Base-by-base conservation (phyloP, 2,888 invertebrate species). In the Drosophila mercatorum region DNA sequence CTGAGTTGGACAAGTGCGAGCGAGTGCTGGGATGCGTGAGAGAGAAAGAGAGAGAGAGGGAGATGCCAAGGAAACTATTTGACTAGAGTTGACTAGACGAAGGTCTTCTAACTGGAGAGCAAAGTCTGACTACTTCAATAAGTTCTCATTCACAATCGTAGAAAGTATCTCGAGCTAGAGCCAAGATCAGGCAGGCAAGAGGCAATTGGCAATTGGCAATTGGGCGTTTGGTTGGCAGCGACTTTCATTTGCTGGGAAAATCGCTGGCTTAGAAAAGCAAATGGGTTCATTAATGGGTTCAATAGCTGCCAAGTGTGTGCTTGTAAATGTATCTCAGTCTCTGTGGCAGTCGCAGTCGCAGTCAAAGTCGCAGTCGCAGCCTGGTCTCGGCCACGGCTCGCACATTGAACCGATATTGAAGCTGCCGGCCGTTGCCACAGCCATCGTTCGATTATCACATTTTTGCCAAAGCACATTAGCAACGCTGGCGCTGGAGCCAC, bases 281-380 rank as follows among this genome's bases (percentile, higher is more conserved):
- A 82, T 80, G 51, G 61, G 68, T 59, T 72, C 75, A 88, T 86
- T 85, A 89, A 85, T 85, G 85, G 70, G 85, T 86, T 86, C 86
- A 89, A 86, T 88, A 89, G 64, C 85, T 80, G 88, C 69, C 55
- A 83, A 82, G 69, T 86, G 49, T 31, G 83, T 87, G 49, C 26
- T 78, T 81, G 89, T 84, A 71, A 83, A 80, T 79, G 51, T 8
- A 38, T 49, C 60, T 10, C 53, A 1, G 31, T 31, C 31, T 31
- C 31, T 17, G 17, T 17, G 17, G 17, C 17, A 3, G 31, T 31
- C 31, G 5, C 31, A 31, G 31, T 31, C 31, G 5, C 31, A 34
- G 31, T 49, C 60, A 7, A 47, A 0, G 34, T 5, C 60, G 7
- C 53, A 0, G 34, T 5, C 60, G 7, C 53, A 1, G 28, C 22